Evolutionary conservation across 2,113 vertebrate species (phyloP), one percentile per base, ranked within the genome.

Genomic region (Actenoides hombroni): DNA sequence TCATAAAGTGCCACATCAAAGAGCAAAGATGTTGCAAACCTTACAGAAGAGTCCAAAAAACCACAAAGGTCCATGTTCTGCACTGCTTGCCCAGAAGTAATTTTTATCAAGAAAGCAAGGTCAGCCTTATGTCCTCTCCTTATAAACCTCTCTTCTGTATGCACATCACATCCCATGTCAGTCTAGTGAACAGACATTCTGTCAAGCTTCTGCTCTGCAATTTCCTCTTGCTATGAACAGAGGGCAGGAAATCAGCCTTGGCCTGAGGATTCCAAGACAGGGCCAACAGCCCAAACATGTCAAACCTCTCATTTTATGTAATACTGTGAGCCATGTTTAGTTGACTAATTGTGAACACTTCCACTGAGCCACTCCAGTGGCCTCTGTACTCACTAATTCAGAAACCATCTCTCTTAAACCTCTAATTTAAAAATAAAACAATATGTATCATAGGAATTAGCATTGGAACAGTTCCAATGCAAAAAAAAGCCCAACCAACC

Each of bases 231-330:
- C 88, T 68, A 60, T 69, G 79, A 90, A 71, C 74, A 87, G 61
- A 92, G 69, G 80, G 74, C 61, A 96, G 79, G 88, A 92, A 96
- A 96, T 83, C 85, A 97, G 94, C 76, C 64, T 92, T 81, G 84
- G 78, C 71, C 78, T 88, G 42, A 92, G 67, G 76, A 81, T 69
- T 69, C 65, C 46, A 65, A 88, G 54, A 77, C 75, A 75, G 33
- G 33, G 21, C 40, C 81, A 92, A 90, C 49, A 78, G 76, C 51
- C 63, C 64, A 83, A 91, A 86, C 51, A 69, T 9, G 46, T 92
- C 61, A 84, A 61, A 76, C 24, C 46, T 88, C 53, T 90, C 57
- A 54, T 84, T 90, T 92, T 67, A 79, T n/a, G 16, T 73, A 94
- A 89, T 29, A 53, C 18, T 69, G 60, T 13, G 24, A 71, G 51